phyloP scores from a whole-genome alignment of 2,113 vertebrate species.

The Melanerpes aurifrons region DNA sequence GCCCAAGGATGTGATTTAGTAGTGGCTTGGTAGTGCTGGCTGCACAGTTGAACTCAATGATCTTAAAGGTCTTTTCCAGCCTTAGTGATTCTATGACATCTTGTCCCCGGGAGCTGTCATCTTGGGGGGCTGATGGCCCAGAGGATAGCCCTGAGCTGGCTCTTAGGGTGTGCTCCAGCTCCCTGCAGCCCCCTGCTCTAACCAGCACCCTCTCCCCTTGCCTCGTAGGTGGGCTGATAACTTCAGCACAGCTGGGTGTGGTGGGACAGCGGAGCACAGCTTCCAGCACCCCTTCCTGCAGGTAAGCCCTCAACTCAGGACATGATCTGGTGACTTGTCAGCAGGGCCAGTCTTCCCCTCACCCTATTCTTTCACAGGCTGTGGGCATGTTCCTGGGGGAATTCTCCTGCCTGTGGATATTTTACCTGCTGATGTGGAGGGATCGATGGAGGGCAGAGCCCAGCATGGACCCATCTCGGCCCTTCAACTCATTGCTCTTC shows the following conservation, averaged over 20 bases:
- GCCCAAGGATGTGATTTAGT: no score
- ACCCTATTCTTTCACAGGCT: constrained; percentile 70
- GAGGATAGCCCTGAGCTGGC: no score
- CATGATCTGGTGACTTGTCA: fast-evolving
- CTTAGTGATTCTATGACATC: no score
- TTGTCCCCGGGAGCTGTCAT: not conserved
- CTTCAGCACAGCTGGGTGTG: constrained; percentile 82
- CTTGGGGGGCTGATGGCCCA: not conserved
- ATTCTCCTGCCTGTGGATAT: constrained; percentile 86
- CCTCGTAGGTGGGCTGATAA: constrained; percentile 89
- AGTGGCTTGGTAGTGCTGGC: no score
- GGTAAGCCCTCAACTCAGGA: constrained; percentile 61
- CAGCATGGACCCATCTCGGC: constrained; percentile 71
- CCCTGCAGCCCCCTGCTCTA: not conserved
- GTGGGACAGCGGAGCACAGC: constrained; percentile 61
- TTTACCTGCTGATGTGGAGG: constrained; percentile 83
- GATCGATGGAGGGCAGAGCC: constrained; percentile 76
- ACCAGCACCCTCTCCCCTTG: not conserved
- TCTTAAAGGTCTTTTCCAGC: no score
- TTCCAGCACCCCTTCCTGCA: constrained; percentile 86
- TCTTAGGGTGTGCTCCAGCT: fast-evolving
- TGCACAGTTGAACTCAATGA: no score
- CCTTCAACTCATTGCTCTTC: constrained; percentile 89
- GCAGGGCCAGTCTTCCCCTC: not conserved
- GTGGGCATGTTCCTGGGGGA: constrained; percentile 95